Percentiles rank a stretch among this genome's conserved stretches.
phyloP scores from a whole-genome alignment of 2,888 invertebrate species.

The Eubasilissa splendida region DNA sequence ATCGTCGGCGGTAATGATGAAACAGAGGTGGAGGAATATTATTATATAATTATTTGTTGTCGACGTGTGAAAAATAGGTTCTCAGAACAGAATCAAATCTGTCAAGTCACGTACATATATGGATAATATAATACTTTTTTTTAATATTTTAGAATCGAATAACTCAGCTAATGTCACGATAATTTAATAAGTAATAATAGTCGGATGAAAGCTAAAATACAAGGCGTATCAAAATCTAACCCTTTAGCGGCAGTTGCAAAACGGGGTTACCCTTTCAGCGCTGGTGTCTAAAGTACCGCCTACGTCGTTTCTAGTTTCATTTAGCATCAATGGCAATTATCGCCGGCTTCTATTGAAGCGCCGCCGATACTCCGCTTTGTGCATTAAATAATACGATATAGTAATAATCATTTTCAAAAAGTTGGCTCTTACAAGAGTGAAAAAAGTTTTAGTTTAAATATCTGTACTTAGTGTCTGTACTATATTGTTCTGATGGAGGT shows the following conservation, averaged over 20 bases:
- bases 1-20: no score
- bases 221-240: neutral
- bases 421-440: neutral
- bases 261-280: neutral
- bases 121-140: no score
- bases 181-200: no score
- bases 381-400: conserved; percentile 17
- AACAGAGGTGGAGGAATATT: no score
- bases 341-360: neutral
- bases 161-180: no score
- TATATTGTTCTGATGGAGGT: neutral
- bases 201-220: no score
- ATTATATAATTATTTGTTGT: no score
- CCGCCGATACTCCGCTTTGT: conserved; percentile 19
- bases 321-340: conserved; percentile 50
- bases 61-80: no score
- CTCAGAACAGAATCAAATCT: no score
- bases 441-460: conserved; percentile 3
- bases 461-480: no score
- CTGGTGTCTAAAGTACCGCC: conserved; percentile 9
- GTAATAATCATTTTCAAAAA: neutral
- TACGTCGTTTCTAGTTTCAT: conserved; percentile 49
- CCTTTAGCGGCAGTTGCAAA: neutral
- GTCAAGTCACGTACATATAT: no score
- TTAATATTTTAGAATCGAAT: no score